Percentiles rank a stretch among this genome's conserved stretches.
These are phyloP conservation scores for Clanis bilineata DNA, from an alignment of 2,888 invertebrate species.

Conservation along the genomic window DNA sequence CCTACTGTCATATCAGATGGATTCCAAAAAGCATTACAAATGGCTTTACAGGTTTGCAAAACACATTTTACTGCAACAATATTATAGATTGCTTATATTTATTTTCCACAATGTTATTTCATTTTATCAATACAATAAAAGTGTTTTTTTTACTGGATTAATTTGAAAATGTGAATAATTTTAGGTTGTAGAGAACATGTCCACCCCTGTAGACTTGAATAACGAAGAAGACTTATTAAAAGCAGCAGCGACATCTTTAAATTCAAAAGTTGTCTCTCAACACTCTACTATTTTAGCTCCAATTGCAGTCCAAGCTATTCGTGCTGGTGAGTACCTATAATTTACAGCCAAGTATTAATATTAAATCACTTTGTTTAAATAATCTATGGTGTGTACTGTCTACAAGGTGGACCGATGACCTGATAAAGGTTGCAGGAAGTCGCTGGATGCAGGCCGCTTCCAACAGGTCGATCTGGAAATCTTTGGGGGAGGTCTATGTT, in stretches of 20 bases:
- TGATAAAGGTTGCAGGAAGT: no score
- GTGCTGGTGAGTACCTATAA: constrained; percentile 84
- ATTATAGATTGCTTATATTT: no score
- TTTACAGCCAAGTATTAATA: neutral
- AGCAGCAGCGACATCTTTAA: constrained; percentile 98
- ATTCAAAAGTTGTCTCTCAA: constrained; percentile 99
- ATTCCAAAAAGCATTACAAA: constrained; percentile 92
- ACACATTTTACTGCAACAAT: no score
- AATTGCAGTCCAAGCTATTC: constrained; percentile 98
- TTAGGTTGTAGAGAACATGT: constrained; percentile 91
- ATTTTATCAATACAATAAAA: no score
- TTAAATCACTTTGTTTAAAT: no score
- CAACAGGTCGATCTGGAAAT: no score
- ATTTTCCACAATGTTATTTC: no score
- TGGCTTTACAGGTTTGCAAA: constrained; percentile 83
- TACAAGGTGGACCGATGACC: no score
- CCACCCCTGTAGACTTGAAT: constrained; percentile 91
- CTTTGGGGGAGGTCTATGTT: no score
- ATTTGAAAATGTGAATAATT: neutral
- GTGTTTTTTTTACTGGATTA: no score
- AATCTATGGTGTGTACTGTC: no score
- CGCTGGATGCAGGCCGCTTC: no score
- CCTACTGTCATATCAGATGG: constrained; percentile 98
- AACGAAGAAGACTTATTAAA: constrained; percentile 95
- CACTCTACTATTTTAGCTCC: constrained; percentile 97